Conservation (phyloP, 2,888 invertebrate species). For the Liodrosophila aerea region DNA sequence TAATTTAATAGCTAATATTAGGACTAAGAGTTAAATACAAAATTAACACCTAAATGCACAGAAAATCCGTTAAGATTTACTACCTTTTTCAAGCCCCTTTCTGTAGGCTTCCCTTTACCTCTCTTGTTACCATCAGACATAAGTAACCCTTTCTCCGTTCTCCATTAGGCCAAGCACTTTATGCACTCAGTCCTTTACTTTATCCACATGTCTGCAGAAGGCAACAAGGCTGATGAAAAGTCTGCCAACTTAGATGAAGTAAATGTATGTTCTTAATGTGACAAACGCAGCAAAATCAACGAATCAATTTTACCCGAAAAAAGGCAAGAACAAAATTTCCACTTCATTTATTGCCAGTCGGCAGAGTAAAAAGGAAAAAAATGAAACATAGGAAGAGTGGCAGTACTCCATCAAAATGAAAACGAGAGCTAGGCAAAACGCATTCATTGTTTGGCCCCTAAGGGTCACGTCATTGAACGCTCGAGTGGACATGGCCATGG, state of each 20-base stretch:
- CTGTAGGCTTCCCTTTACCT: not conserved
- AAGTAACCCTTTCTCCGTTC: no score
- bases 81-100: not conserved
- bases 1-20: no score
- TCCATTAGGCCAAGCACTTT: slow-evolving; percentile 11
- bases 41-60: no score
- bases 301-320: slow-evolving; percentile 37
- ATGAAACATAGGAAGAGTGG: slow-evolving; percentile 25
- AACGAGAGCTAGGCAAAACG: slow-evolving; percentile 14
- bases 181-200: slow-evolving; percentile 17
- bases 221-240: slow-evolving; percentile 13
- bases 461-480: slow-evolving; percentile 59
- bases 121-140: not conserved
- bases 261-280: slow-evolving; percentile 51
- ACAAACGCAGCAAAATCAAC: slow-evolving; percentile 42
- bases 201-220: slow-evolving; percentile 17
- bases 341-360: slow-evolving; percentile 54
- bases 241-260: slow-evolving; percentile 26
- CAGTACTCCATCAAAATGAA: slow-evolving; percentile 20
- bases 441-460: slow-evolving; percentile 15
- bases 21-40: no score
- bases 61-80: no score
- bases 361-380: slow-evolving; percentile 9
- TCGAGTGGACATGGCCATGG: slow-evolving; percentile 44
- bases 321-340: slow-evolving; percentile 42